Evolutionary conservation across 1,140 invertebrate species (phyloP).

Genomic region (Sycophila sp.): DNA sequence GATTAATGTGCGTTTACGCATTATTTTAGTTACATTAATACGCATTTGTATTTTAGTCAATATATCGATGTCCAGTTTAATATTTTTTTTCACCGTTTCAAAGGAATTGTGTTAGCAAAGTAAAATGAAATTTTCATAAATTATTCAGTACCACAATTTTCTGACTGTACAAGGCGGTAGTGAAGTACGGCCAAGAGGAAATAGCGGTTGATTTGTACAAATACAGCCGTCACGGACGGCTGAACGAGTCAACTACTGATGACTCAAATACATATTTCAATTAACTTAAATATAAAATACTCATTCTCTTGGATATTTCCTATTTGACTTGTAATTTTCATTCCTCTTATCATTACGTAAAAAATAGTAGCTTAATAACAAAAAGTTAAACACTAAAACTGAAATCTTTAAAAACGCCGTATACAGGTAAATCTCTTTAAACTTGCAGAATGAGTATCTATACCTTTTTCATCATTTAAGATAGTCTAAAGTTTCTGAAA

Average conservation of each 20-base stretch:
- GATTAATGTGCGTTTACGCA: no score
- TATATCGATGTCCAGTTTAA: no score
- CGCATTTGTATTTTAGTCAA: no score
- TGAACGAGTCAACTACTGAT: constrained; percentile 9
- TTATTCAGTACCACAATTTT: not conserved
- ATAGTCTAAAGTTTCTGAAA: not conserved
- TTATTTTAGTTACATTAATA: no score
- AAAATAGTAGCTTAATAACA: not conserved
- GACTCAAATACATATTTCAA: not conserved
- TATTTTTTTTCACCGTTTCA: no score
- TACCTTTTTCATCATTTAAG: not conserved
- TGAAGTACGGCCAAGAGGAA: not conserved
- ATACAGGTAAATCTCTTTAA: not conserved
- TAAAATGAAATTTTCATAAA: not conserved
- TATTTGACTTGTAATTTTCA: not conserved
- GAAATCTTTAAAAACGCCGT: not conserved
- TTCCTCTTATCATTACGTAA: not conserved
- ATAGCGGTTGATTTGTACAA: not conserved
- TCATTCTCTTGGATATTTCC: not conserved
- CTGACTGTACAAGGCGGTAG: not conserved
- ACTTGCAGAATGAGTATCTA: not conserved
- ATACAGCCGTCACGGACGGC: constrained; percentile 3
- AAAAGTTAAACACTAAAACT: not conserved
- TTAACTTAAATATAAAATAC: not conserved
- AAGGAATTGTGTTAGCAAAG: no score